A percentile compares a stretch with the other conserved stretches of the same genome.
These are phyloP conservation scores for Hemicentrotus pulcherrimus DNA, from an alignment of 35 echinoderm and acorn worm species.

Conservation along the genomic window DNA sequence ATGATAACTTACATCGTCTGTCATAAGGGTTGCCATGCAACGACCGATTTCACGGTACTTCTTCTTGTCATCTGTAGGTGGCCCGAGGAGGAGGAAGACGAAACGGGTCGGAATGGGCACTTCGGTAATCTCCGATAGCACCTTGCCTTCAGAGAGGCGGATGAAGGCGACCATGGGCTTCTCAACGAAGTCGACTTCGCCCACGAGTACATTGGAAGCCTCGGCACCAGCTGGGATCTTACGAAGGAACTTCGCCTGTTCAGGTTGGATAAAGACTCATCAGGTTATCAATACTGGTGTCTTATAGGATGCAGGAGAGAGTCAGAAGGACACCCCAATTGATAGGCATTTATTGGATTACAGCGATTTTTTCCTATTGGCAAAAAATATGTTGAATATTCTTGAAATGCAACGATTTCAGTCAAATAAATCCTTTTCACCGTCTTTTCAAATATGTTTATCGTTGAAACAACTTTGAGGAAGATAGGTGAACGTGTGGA, in stretches of 20 bases:
- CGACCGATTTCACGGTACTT: conserved; percentile 87
- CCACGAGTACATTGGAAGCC: conserved; percentile 82
- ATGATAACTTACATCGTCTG: conserved; percentile 80
- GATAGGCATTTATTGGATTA: no score
- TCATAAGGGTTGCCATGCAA: conserved; percentile 91
- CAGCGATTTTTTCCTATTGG: no score
- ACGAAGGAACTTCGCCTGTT: conserved; percentile 72
- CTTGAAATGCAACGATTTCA: no score
- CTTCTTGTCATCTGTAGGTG: conserved; percentile 68
- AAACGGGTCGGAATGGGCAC: conserved; percentile 90
- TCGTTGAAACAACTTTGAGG: no score
- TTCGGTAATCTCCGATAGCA: conserved; percentile 78
- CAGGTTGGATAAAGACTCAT: background rate
- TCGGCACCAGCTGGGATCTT: conserved; percentile 87
- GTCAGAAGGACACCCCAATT: no score
- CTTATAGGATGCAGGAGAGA: no score
- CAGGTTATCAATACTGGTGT: no score
- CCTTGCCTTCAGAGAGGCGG: conserved; percentile 52
- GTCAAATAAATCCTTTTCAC: no score
- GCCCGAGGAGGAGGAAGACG: conserved; percentile 82
- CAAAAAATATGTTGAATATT: no score
- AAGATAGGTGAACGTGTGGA: no score
- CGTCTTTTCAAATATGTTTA: no score
- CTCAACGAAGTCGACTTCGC: conserved; percentile 76
- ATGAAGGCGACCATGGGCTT: conserved; percentile 80